Base-by-base conservation (phyloP, 1,140 invertebrate genomes). In the Luehdorfia chinensis region DNA sequence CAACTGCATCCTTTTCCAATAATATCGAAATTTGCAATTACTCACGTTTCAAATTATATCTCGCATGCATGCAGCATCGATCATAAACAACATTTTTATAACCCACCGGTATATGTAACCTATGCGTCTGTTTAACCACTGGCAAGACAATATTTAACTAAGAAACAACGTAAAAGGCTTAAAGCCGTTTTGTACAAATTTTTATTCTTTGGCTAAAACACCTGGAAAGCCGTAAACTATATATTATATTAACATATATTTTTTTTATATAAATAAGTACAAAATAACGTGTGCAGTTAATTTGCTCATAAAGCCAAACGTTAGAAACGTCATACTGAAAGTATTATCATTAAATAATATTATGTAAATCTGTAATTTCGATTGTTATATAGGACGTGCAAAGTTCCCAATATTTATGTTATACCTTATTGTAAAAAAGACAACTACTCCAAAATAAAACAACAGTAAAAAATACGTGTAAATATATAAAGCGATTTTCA, bases 171-270 rank as follows among this genome's bases (percentile, higher is more conserved):
- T 61, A 58, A 55, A 50, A 52, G 69, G 66, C 70, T 74, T 63
- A 50, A 52, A 74, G 70, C 70, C 67, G 56, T 51, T 70, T 70
- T 70, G 64, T 74, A 74, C 70, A 64, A 47, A 58, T 58, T 52
- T 58, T 48, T 57, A 66, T 50, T 73, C 70, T 74, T 74, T 70
- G 66, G 66, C 59, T 70, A 50, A 19, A 18, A 43, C 39, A 23
- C 19, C 68, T 76, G 66, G 56, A 72, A 76, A 79, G 75, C 75
- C 75, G 73, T 79, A 47, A 59, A 55, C 39, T 55, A 50, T 53
- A 57, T 47, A 28, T 46, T 41, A 58, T 66, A 53, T 58, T 51
- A 48, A 56, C 57, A 56, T 58, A 63, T 50, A n/a, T n/a, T n/a
- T n/a, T n/a, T n/a, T n/a, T 55, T 37, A 46, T 55, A 58, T 61